A percentile compares a stretch with the other conserved stretches of the same genome.
phyloP scores from a whole-genome alignment of 2,797 vertebrate species.

The Coregonus ussuriensis region DNA sequence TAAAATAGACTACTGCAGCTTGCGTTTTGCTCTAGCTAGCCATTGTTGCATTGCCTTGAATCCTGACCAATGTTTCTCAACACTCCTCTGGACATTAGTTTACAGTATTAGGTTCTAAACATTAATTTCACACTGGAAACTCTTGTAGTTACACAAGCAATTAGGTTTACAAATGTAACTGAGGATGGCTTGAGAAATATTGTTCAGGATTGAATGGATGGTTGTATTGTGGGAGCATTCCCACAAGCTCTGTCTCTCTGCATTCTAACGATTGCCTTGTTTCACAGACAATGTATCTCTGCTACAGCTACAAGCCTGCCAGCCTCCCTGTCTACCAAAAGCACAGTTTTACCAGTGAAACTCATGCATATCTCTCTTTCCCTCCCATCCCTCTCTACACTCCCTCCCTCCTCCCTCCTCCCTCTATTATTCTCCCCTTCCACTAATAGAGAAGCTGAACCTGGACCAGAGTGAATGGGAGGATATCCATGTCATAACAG shows the following conservation, averaged over 20 bases:
- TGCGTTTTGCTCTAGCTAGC: constrained; percentile 13
- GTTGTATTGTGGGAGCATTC: constrained; percentile 15
- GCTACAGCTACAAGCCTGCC: neutral
- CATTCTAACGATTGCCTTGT: neutral
- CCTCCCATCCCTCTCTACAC: neutral
- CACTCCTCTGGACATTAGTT: constrained; percentile 3
- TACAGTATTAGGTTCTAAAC: neutral
- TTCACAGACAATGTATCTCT: neutral
- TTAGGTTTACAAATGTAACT: neutral
- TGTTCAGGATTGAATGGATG: constrained; percentile 30
- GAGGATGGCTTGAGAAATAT: constrained; percentile 36
- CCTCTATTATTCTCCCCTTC: neutral
- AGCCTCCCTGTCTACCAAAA: neutral
- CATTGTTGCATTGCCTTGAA: neutral
- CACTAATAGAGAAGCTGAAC: constrained; percentile 84
- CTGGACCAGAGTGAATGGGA: constrained; percentile 88
- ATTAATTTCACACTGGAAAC: neutral
- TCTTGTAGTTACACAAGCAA: neutral
- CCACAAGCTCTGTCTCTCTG: constrained; percentile 1
- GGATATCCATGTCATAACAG: constrained; percentile 90
- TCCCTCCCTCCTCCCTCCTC: neutral
- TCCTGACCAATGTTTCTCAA: constrained; percentile 42
- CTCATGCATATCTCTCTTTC: neutral
- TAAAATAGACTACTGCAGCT: constrained; percentile 23
- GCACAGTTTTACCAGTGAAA: neutral